Evolutionary conservation across 2,888 invertebrate genomes (phyloP), one percentile per base, ranked within the genome.

Genomic region (Orthosia incerta): DNA sequence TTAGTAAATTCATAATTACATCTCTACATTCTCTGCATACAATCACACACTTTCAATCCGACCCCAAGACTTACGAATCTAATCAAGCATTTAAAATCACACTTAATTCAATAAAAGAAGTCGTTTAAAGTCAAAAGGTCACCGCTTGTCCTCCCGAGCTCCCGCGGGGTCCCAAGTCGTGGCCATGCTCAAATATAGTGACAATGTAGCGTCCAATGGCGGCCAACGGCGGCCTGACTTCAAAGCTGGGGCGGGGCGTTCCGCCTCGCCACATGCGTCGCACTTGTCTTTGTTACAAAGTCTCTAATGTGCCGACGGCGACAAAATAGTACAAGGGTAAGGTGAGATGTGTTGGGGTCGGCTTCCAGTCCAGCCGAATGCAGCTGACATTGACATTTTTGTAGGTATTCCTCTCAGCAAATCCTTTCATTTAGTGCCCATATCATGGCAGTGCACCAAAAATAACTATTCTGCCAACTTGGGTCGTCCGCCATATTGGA

Each of bases 171-270:
- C 59, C 4, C 20, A 2, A 55, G 15, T 55, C 53, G 23, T 20
- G 50, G 50, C 39, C 59, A 7, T 26, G 51, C 59, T 39, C 71
- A 55, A 60, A 39, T 26, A 45, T 26, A 45, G 57, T 39, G 23
- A 69, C 62, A 77, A 66, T 62, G 56, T 80, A 60, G 55, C 64
- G 51, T 51, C 76, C 62, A 73, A 71, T 82, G 45, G 75, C 68
- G 66, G 70, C 59, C 55, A 55, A 5, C 61, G 51, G 69, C 65
- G 71, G 79, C 66, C 20, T 23, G 13, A 73, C 74, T 70, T 85
- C 71, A 76, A 66, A 74, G 78, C 68, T 63, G 74, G 76, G 84
- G 85, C 82, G 85, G 74, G 50, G 71, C 75, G 74, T 62, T 69
- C 60, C 75, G 79, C 80, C 76, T 79, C 76, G 71, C 51, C 80